Evolutionary conservation across 1,140 invertebrate genomes (phyloP).

Genomic region (Epicauta chinensis): DNA sequence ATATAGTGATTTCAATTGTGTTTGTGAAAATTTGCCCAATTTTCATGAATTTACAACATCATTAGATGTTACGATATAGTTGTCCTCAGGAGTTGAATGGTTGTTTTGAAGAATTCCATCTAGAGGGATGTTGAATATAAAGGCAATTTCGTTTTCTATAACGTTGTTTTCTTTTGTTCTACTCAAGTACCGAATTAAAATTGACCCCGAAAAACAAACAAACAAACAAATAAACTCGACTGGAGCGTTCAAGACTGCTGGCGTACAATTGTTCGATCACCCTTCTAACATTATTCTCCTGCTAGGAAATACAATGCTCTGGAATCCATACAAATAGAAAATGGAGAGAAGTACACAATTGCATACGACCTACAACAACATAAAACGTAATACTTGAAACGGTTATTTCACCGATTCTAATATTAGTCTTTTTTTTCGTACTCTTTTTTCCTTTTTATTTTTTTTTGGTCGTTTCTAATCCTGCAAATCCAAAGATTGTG

Average conservation of each 20-base stretch:
- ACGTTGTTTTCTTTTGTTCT: background rate
- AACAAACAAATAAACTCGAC: background rate
- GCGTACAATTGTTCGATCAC: slow-evolving; percentile 10
- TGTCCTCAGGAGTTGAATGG: no score
- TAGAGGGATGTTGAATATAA: slow-evolving; percentile 7
- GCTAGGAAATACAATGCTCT: slow-evolving; percentile 13
- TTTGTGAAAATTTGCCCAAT: no score
- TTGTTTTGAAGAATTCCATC: background rate
- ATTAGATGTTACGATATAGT: no score
- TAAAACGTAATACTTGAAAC: no score
- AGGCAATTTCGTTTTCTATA: slow-evolving; percentile 7
- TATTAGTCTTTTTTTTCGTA: no score
- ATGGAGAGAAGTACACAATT: slow-evolving; percentile 9
- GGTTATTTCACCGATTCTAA: no score
- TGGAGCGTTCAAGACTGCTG: slow-evolving; percentile 5
- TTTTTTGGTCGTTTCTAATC: no score
- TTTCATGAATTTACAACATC: background rate
- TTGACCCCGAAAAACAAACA: slow-evolving; percentile 4
- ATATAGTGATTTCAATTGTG: no score
- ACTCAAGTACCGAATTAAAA: slow-evolving; percentile 5
- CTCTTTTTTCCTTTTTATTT: no score
- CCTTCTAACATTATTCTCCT: slow-evolving; percentile 3
- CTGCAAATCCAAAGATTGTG: no score
- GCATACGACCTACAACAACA: slow-evolving; percentile 2
- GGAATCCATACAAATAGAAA: slow-evolving; percentile 13